Conservation (phyloP, 2,888 invertebrate species). For the Odontocerum albicorne region DNA sequence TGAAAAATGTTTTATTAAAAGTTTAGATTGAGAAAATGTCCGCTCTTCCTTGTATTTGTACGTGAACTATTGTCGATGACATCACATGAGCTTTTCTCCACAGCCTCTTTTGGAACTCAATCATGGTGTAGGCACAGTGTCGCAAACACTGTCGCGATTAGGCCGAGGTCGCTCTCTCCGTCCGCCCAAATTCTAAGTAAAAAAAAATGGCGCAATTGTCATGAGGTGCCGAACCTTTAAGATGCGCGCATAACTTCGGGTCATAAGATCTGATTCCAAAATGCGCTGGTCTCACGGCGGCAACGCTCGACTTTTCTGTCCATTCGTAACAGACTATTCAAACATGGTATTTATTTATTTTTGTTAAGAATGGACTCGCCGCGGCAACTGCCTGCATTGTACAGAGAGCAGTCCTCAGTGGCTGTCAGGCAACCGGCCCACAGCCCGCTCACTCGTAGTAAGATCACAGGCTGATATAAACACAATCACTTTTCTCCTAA, state of each 20-base stretch:
- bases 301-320: too few relatives aligned
- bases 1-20: too few relatives aligned
- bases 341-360: too few relatives aligned
- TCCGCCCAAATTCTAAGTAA: slow-evolving; percentile 10
- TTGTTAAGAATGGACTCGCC: too few relatives aligned
- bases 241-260: background rate
- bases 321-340: too few relatives aligned
- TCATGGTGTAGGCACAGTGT: too few relatives aligned
- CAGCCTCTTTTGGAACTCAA: too few relatives aligned
- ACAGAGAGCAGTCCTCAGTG: background rate
- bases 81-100: background rate
- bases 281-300: background rate
- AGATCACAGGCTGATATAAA: background rate
- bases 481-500: slow-evolving; percentile 24
- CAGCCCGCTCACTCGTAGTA: slow-evolving; percentile 1
- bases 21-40: too few relatives aligned
- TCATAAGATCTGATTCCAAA: background rate
- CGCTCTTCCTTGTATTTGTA: too few relatives aligned
- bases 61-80: background rate
- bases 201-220: slow-evolving; percentile 12
- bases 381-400: background rate
- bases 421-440: background rate
- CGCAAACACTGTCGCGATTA: background rate
- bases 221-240: background rate
- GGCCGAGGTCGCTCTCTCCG: slow-evolving; percentile 6